A percentile compares a stretch with the other conserved stretches of the same genome.
These are phyloP conservation scores for Hozukius guyotensis DNA, from an alignment of 2,797 vertebrate genomes.

Conservation along the genomic window DNA sequence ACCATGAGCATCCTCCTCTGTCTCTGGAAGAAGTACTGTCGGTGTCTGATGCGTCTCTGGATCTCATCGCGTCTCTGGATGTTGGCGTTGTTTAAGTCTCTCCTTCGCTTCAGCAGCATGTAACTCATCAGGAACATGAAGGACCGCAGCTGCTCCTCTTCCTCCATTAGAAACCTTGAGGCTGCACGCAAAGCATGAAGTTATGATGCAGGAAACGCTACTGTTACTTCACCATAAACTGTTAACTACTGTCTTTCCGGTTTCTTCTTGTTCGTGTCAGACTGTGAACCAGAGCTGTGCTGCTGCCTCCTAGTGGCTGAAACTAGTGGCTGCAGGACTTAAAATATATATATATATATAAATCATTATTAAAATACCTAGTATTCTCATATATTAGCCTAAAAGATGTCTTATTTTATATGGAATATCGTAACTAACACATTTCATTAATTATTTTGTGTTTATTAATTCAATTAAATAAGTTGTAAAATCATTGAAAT, in stretches of 20 bases:
- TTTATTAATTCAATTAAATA: fast-evolving
- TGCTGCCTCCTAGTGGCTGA: constrained; percentile 53
- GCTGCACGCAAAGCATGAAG: neutral
- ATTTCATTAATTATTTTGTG: too few relatives aligned
- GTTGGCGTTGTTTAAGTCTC: constrained; percentile 71
- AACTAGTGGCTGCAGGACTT: neutral
- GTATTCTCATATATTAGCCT: too few relatives aligned
- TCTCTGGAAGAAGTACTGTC: constrained; percentile 84
- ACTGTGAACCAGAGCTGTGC: neutral
- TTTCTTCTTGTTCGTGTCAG: neutral
- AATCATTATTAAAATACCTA: too few relatives aligned
- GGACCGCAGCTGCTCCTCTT: constrained; percentile 68
- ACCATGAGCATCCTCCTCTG: constrained; percentile 84
- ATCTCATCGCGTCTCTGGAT: constrained; percentile 74
- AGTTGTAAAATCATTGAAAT: too few relatives aligned
- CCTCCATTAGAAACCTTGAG: constrained; percentile 61
- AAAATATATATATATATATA: too few relatives aligned
- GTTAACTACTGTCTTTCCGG: constrained; percentile 28
- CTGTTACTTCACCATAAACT: neutral
- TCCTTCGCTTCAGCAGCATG: constrained; percentile 81
- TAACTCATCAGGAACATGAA: constrained; percentile 81
- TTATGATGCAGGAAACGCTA: neutral
- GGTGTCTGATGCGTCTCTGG: constrained; percentile 79
- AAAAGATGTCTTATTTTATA: too few relatives aligned
- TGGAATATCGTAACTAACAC: too few relatives aligned